phyloP scores from a whole-genome alignment of 2,888 invertebrate genomes.

The Crossocerus cetratus region DNA sequence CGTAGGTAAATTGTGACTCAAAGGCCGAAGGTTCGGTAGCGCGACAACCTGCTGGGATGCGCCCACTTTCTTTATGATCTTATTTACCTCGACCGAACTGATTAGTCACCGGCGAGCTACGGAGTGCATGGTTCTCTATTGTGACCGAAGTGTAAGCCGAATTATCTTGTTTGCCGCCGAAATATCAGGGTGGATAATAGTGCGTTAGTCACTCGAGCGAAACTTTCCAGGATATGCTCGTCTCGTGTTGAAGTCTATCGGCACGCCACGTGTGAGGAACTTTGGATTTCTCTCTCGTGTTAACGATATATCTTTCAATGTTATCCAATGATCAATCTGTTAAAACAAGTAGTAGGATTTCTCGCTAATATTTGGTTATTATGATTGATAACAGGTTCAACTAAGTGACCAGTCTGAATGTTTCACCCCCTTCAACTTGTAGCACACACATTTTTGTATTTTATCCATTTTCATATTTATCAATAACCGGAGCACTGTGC shows the following conservation, averaged over 20 bases:
- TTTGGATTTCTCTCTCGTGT: no score
- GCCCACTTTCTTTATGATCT: conserved; percentile 3
- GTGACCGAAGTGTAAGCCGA: neutral
- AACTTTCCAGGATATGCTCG: neutral
- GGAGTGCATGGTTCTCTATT: neutral
- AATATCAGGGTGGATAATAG: neutral
- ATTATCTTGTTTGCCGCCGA: neutral
- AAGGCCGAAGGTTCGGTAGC: conserved; percentile 10
- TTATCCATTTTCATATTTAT: no score
- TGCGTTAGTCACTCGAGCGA: neutral
- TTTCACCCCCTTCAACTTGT: no score
- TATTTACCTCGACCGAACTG: neutral
- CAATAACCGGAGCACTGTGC: no score
- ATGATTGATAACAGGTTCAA: no score
- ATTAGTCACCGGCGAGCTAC: neutral
- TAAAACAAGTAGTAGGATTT: no score
- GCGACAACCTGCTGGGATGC: conserved; percentile 9
- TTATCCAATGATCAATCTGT: no score
- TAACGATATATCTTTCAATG: no score
- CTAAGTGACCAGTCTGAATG: no score
- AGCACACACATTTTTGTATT: no score
- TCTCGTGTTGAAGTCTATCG: neutral
- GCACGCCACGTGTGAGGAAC: no score
- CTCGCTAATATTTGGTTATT: no score
- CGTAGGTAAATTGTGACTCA: conserved; percentile 21